A percentile compares a stretch with the other conserved stretches of the same genome.
Conservation (phyloP, 2,888 invertebrate species). For the Nymphalis c-album region DNA sequence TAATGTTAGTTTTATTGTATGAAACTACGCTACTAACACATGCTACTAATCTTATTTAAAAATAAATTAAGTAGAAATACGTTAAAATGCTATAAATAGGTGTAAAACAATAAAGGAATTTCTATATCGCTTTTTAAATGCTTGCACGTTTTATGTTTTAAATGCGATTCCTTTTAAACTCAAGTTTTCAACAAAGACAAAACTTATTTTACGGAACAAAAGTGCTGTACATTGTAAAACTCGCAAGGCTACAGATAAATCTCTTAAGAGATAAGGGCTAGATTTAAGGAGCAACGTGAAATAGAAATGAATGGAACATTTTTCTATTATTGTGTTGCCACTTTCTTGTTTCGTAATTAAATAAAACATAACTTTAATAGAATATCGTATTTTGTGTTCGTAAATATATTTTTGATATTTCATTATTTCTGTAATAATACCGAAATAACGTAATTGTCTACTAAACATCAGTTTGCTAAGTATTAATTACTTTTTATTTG, state of each 20-base stretch:
- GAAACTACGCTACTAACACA: too few species aligned
- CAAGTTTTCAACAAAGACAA: slow-evolving; percentile 16
- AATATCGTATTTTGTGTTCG: background rate
- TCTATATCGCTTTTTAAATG: slow-evolving; percentile 14
- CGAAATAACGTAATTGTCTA: too few species aligned
- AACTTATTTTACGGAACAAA: slow-evolving; percentile 34
- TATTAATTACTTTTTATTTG: too few species aligned
- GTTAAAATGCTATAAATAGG: background rate
- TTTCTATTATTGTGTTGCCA: slow-evolving; percentile 30
- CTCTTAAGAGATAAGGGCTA: slow-evolving; percentile 34
- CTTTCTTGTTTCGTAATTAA: slow-evolving; percentile 17
- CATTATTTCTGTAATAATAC: too few species aligned
- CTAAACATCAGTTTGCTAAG: too few species aligned
- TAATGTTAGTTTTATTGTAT: too few species aligned
- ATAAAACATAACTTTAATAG: slow-evolving; percentile 4
- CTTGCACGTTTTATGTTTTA: slow-evolving; percentile 24
- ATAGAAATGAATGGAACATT: slow-evolving; percentile 32
- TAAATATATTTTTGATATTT: background rate
- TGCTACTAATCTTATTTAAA: too few species aligned
- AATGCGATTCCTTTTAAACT: slow-evolving; percentile 24
- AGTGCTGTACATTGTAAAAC: slow-evolving; percentile 32
- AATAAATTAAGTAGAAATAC: too few species aligned
- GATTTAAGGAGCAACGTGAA: slow-evolving; percentile 28
- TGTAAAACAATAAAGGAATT: slow-evolving; percentile 15
- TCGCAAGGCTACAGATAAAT: slow-evolving; percentile 34